phyloP scores from a whole-genome alignment of 2,888 invertebrate species.

The Smittia aterrima region DNA sequence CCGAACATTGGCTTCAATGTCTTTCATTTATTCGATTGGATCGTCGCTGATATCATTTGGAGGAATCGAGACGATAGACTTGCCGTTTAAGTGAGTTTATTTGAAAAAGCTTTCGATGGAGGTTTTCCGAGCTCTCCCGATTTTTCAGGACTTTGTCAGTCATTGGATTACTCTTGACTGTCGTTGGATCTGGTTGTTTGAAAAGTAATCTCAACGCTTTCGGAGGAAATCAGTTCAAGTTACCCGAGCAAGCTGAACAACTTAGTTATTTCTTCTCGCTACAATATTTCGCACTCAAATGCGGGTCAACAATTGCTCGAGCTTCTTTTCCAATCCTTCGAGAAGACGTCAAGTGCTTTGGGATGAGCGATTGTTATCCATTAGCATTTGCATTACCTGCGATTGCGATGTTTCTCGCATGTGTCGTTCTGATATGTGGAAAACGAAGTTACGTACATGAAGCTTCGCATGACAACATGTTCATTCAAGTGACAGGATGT shows the following conservation, averaged over 20 bases:
- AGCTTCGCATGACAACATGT: neutral
- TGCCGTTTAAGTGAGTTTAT: conserved; percentile 8
- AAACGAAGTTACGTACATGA: neutral
- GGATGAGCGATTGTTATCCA: conserved; percentile 56
- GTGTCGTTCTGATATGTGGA: conserved; percentile 44
- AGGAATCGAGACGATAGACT: neutral
- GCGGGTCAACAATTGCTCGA: conserved; percentile 59
- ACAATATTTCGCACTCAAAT: conserved; percentile 58
- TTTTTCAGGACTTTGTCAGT: neutral
- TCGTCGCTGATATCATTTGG: neutral
- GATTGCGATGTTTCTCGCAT: conserved; percentile 56
- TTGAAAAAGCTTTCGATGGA: neutral
- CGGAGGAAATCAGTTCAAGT: conserved; percentile 61
- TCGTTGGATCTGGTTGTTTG: conserved; percentile 62
- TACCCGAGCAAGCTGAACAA: conserved; percentile 54
- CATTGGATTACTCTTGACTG: conserved; percentile 55
- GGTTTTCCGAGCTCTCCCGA: neutral
- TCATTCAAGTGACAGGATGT: conserved; percentile 12
- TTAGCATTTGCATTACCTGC: conserved; percentile 62
- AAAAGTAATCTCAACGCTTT: conserved; percentile 64
- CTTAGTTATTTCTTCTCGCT: conserved; percentile 60
- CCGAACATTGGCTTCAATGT: neutral
- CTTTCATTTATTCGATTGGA: neutral
- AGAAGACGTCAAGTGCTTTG: conserved; percentile 53
- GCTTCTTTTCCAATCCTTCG: conserved; percentile 60